phyloP scores from a whole-genome alignment of 2,113 vertebrate genomes.

The Callipepla squamata region DNA sequence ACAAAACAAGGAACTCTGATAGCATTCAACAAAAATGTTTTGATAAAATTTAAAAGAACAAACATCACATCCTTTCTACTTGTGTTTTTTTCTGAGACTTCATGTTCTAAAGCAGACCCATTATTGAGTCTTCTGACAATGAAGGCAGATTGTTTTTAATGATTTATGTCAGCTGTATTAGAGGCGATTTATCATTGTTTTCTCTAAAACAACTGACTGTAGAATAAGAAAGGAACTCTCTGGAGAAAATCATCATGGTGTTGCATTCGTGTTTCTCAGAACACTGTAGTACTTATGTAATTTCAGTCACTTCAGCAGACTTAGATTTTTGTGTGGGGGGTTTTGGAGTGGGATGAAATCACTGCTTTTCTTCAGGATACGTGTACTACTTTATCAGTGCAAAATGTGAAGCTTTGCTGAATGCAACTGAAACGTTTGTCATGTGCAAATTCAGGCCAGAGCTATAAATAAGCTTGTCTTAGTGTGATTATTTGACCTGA shows the following conservation, averaged over 20 bases:
- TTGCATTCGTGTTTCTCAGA: not conserved
- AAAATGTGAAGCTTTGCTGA: not conserved
- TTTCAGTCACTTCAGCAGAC: not conserved
- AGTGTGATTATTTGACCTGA: not conserved
- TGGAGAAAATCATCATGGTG: not conserved
- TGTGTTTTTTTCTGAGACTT: not conserved
- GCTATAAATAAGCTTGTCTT: not conserved
- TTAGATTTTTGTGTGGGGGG: not conserved
- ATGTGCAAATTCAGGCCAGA: not conserved
- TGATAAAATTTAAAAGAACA: not conserved
- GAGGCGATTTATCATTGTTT: constrained; percentile 32
- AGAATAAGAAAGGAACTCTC: not conserved
- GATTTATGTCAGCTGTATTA: constrained; percentile 38
- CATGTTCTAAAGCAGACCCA: not conserved
- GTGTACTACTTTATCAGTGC: not conserved
- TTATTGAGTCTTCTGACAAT: constrained; percentile 11
- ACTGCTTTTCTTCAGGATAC: not conserved
- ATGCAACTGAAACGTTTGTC: not conserved
- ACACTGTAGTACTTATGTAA: not conserved
- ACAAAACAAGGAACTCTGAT: not conserved
- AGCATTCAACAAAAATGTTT: not conserved
- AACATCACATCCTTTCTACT: not conserved
- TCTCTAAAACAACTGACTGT: not conserved
- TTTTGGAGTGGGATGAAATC: not conserved
- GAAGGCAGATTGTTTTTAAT: constrained; percentile 30